Conservation (phyloP, 2,888 invertebrate genomes). For the Aricia artaxerxes region DNA sequence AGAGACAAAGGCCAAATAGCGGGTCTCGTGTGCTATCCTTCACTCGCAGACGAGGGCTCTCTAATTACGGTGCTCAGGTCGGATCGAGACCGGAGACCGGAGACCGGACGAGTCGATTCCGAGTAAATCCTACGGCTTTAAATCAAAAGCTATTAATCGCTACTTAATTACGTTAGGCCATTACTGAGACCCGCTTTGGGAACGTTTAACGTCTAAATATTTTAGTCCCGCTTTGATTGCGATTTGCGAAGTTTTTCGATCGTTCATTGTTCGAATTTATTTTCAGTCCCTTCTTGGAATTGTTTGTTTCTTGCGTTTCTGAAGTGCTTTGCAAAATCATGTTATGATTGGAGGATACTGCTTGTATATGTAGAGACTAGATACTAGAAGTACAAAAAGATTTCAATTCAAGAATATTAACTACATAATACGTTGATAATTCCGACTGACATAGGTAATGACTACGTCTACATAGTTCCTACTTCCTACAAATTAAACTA, state of each 20-base stretch:
- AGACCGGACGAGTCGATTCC: constrained; percentile 22
- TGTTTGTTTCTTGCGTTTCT: not conserved
- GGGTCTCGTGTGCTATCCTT: constrained; percentile 15
- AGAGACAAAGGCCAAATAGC: constrained; percentile 1
- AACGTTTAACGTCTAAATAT: constrained; percentile 21
- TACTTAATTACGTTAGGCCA: constrained; percentile 22
- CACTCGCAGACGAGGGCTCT: constrained; percentile 15
- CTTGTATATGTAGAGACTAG: too few relatives aligned
- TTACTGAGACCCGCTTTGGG: constrained; percentile 19
- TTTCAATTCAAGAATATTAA: too few relatives aligned
- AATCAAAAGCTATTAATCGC: constrained; percentile 23
- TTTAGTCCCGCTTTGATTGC: constrained; percentile 17
- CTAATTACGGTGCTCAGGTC: constrained; percentile 10
- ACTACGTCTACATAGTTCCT: constrained; percentile 4
- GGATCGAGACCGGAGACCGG: constrained; percentile 17
- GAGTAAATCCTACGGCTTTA: constrained; percentile 18
- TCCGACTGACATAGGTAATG: not conserved
- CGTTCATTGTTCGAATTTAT: not conserved
- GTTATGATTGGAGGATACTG: too few relatives aligned
- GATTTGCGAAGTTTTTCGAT: constrained; percentile 10
- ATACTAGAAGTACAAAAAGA: too few relatives aligned
- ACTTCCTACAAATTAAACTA: not conserved
- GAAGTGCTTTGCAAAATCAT: not conserved
- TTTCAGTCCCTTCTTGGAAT: not conserved
- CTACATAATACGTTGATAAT: too few relatives aligned